phyloP scores from a whole-genome alignment of 2,797 vertebrate genomes.

The Microctenopoma steveboyesi region DNA sequence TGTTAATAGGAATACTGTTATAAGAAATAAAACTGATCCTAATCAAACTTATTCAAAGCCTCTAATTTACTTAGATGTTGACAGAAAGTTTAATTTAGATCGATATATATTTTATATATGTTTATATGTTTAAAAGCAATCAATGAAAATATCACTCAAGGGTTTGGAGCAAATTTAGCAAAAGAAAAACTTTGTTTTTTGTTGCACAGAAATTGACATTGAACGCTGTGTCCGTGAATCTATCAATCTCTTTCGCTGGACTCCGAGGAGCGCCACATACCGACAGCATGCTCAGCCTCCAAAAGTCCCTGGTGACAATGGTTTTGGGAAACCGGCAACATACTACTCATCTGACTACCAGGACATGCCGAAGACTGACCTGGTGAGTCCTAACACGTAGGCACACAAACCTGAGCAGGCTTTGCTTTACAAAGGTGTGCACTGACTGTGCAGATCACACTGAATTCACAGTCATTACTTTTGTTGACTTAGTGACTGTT shows the following conservation, averaged over 20 bases:
- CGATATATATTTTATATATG: no score
- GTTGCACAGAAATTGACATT: slow-evolving; percentile 93
- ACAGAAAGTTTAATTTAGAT: no score
- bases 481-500: background rate
- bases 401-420: background rate
- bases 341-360: slow-evolving; percentile 89
- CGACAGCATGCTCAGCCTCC: slow-evolving; percentile 92
- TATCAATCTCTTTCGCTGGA: slow-evolving; percentile 96
- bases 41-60: background rate
- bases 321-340: slow-evolving; percentile 74
- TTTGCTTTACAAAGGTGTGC: background rate
- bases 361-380: slow-evolving; percentile 88
- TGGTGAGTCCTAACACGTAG: slow-evolving; percentile 81
- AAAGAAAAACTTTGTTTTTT: background rate
- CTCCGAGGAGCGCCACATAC: slow-evolving; percentile 94
- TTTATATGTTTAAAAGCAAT: background rate
- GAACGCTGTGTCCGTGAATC: slow-evolving; percentile 98
- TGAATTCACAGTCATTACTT: no score
- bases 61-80: background rate
- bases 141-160: background rate
- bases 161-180: background rate
- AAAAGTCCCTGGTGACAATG: slow-evolving; percentile 77
- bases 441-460: background rate
- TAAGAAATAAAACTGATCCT: no score
- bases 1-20: no score